Evolutionary conservation across 2,797 vertebrate species (phyloP).

Genomic region (Sorex maritimensis): DNA sequence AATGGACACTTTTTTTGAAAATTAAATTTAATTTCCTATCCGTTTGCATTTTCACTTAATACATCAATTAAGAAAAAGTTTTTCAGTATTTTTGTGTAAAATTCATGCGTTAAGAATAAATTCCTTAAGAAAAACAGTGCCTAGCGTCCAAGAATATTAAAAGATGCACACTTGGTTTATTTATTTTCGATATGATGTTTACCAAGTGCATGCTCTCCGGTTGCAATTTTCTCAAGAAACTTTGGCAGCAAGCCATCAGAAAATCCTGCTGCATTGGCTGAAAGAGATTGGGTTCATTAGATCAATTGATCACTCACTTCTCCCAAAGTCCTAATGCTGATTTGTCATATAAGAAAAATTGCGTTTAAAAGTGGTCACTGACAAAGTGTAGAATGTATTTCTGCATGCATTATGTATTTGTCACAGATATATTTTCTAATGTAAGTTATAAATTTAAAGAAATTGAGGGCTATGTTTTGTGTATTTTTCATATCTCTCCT

Average conservation of each 20-base stretch:
- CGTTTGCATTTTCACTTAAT: conserved; percentile 8
- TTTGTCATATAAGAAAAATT: conserved; percentile 44
- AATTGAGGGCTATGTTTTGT: neutral
- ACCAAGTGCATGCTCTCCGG: conserved; percentile 1
- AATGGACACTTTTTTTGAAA: neutral
- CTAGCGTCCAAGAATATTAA: neutral
- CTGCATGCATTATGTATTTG: neutral
- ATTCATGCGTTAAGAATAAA: neutral
- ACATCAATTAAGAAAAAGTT: conserved; percentile 24
- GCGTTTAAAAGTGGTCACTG: conserved; percentile 29
- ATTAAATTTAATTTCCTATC: neutral
- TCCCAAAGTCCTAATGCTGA: conserved; percentile 10
- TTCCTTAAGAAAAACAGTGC: conserved; percentile 21
- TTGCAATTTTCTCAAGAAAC: conserved; percentile 23
- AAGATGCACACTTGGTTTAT: neutral
- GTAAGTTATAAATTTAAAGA: conserved; percentile 70
- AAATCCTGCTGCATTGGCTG: neutral
- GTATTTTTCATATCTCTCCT: conserved; percentile 45
- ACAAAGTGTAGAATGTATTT: neutral
- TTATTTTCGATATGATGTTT: conserved; percentile 67
- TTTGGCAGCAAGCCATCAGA: conserved; percentile 43
- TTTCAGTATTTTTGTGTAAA: neutral
- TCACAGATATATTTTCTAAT: neutral
- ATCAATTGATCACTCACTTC: conserved; percentile 40
- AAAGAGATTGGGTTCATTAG: conserved; percentile 55